Base-by-base conservation (phyloP, 2,888 invertebrate genomes). In the Cartodere bifasciata region DNA sequence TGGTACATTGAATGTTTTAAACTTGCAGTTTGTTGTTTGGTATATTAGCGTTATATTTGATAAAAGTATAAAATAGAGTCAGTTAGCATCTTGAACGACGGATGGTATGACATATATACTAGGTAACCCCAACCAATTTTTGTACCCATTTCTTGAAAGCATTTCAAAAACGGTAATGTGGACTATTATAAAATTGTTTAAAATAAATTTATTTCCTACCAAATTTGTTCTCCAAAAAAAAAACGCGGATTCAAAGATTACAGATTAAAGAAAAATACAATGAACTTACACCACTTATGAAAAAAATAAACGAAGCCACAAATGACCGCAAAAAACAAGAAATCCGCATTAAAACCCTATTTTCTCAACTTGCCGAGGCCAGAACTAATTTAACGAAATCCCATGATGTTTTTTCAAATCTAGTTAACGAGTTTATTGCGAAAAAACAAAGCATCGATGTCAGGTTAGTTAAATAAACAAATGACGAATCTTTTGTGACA, bases 181-280 rank as follows among this genome's bases (percentile, higher is more conserved):
- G n/a, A n/a, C n/a, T n/a, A n/a, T n/a, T n/a, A n/a, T n/a, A n/a
- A n/a, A n/a, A n/a, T n/a, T n/a, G n/a, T n/a, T n/a, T n/a, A n/a
- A n/a, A n/a, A n/a, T n/a, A n/a, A n/a, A n/a, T n/a, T n/a, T n/a
- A n/a, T n/a, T n/a, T n/a, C n/a, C n/a, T n/a, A n/a, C n/a, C n/a
- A n/a, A n/a, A n/a, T n/a, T n/a, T n/a, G n/a, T n/a, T n/a, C n/a
- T n/a, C n/a, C n/a, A n/a, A n/a, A n/a, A n/a, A 24, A 7, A n/a
- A n/a, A n/a, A n/a, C n/a, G n/a, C 9, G 28, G 23, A 13, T 20
- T 31, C 28, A 43, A 42, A 61, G 58, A 47, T 59, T 57, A 45
- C 60, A 59, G 55, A 53, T 58, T 38, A 56, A 56, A 51, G 57
- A 56, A 45, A 58, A 56, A 52, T 62, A 60, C 52, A 50, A 50